These are phyloP conservation scores for Euphydryas editha DNA, from an alignment of 2,888 invertebrate species.

Conservation along the genomic window DNA sequence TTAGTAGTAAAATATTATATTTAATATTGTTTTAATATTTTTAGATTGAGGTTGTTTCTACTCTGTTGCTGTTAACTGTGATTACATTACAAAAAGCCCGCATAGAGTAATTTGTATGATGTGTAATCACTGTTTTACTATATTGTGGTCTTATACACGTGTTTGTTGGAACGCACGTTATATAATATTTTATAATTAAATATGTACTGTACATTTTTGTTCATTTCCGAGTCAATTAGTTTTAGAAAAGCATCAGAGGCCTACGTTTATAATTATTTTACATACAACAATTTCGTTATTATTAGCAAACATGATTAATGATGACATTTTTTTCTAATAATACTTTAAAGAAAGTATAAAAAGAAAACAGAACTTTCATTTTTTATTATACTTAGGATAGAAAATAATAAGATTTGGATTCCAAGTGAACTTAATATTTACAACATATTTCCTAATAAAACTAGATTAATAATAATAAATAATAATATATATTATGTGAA, in stretches of 20 bases:
- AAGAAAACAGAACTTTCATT: too few relatives aligned
- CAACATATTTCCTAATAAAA: too few relatives aligned
- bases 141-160: conserved; percentile 24
- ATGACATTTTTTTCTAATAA: too few relatives aligned
- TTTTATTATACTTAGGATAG: too few relatives aligned
- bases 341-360: too few relatives aligned
- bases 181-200: conserved; percentile 24
- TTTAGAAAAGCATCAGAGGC: neutral
- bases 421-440: too few relatives aligned
- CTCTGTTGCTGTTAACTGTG: neutral
- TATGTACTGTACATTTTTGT: neutral
- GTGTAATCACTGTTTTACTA: conserved; percentile 4
- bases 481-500: too few relatives aligned
- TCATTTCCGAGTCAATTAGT: neutral
- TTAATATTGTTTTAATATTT: neutral
- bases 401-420: too few relatives aligned
- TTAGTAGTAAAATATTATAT: neutral
- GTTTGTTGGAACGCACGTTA: conserved; percentile 22
- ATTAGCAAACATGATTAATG: too few relatives aligned
- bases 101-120: conserved; percentile 6
- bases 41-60: neutral
- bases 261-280: too few relatives aligned
- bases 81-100: conserved; percentile 13
- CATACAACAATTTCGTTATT: too few relatives aligned
- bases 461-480: too few relatives aligned